Evolutionary conservation across 2,113 vertebrate genomes (phyloP), one percentile per base, ranked within the genome.

Genomic region (Phainopepla nitens): DNA sequence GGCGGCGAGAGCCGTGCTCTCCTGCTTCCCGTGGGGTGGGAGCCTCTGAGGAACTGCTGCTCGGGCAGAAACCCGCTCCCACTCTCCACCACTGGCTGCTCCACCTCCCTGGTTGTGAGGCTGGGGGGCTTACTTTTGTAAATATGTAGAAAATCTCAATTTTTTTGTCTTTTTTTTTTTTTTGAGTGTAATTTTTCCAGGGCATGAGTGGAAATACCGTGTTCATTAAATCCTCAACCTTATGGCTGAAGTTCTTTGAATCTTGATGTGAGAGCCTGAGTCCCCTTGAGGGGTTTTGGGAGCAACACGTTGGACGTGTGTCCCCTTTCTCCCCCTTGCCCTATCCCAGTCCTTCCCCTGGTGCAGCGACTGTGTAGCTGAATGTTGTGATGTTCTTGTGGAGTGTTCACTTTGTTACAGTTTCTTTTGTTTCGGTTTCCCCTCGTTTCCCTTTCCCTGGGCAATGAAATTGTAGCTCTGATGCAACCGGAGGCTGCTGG

Each of bases 41-140:
- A 92, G 50, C 35, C 89, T 66, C 65, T 58, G 50, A 88, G 88
- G 96, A 95, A 94, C 94, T 93, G 90, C 78, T 95, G 78, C 69
- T 75, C 1, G 8, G 82, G 92, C 82, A 85, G 35, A 90, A 72
- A 89, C 65, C 61, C 51, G 23, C 57, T 91, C 94, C 89, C 71
- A 58, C 56, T 65, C 45, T 87, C 93, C n/a, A 11, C 39, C 22
- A 5, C 51, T 70, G 35, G 42, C 80, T 96, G 68, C 95, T 86
- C 89, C 70, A 47, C 94, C 96, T 95, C 97, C 87, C 93, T 93
- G 94, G 68, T 93, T 94, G 93, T 65, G 94, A 97, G 96, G 95
- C 27, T 47, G 75, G 56, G 81, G 85, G 65, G 61, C 65, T 78
- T 66, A 2, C 61, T 91, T 95, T 96, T 97, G 96, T 98, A 97